Base-by-base conservation (phyloP, 2,113 vertebrate genomes). In the Entelurus aequoreus region DNA sequence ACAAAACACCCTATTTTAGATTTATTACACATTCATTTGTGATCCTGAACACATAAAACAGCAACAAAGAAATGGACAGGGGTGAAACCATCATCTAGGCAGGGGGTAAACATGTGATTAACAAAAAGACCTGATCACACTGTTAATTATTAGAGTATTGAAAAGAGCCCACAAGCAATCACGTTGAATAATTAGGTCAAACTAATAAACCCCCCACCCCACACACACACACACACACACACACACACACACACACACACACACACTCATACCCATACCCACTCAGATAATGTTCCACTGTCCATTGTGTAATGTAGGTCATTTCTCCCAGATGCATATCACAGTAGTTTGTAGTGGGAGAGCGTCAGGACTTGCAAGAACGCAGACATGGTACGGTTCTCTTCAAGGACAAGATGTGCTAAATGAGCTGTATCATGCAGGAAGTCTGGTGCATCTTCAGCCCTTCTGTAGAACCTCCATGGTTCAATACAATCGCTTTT, bases 291-390 rank as follows among this genome's bases (percentile, higher is more conserved):
- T 74, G 56, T 76, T 65, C 71, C 68, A 74, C 61, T 65, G 61
- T 80, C 80, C 63, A 10, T 77, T 77, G 74, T 75, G 65, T 78
- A 63, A 68, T 69, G 63, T 84, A 82, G 86, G 84, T 83, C 72
- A 85, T 76, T 63, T 71, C 76, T 70, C 77, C 55, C 71, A 79
- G 69, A 76, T 77, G 72, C 77, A 80, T 69, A 79, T 74, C 57
- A 69, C 70, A 68, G 62, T 65, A 47, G 66, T 79, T 63, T 71
- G 52, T 46, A 72, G 66, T 57, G 62, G 65, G 51, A 49, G 54
- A 15, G 8, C 44, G 59, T 47, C 13, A 37, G 48, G 13, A 69
- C 75, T 69, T 82, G 69, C 82, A 82, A 86, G 80, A 63, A 59
- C 21, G 71, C 69, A 72, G 71, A 71, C 56, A 56, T 72, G 54